Evolutionary conservation across 1,140 invertebrate genomes (phyloP), one percentile per base, ranked within the genome.

Genomic region (Archegozetes longisetosus): DNA sequence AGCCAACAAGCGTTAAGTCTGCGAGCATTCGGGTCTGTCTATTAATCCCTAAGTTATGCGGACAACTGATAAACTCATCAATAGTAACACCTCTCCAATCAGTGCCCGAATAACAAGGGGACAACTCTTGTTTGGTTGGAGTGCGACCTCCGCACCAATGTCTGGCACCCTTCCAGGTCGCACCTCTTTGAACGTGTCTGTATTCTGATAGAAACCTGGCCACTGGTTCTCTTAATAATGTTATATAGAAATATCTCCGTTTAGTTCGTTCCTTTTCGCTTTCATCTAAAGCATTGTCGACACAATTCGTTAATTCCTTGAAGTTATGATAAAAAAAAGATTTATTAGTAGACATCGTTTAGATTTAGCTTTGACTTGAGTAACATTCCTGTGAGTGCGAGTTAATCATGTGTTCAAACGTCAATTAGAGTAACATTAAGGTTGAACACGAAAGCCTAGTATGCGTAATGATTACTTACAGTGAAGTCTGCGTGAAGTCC

Each of bases 401-500:
- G 64, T 62, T 70, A 68, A 64, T 72, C 68, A 64, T 75, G 68
- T 24, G 65, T 67, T 47, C 67, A 54, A 50, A 72, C 69, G 3
- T 75, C 73, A 68, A 74, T 75, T 20, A 58, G 66, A 13, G 66
- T 59, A 20, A 76, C 58, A 58, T 75, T 72, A 29, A 47, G 22
- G 22, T n/a, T 2, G 48, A 14, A 47, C 3, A 47, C 17, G n/a
- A 49, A 57, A 57, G n/a, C 3, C 40, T 55, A 48, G 27, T 17
- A 27, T 1, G 2, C 14, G 1, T 51, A 3, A 25, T 28, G 20
- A 25, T 25, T 6, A 40, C 12, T 58, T 58, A 58, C 57, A 14
- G 94, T 97, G 85, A 91, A 98, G 75, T 98, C 89, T 12, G 95
- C 92, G 75, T 98, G 95, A 20, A 98, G 75, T 54, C 95, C 94